phyloP scores from a whole-genome alignment of 2,797 vertebrate species.

The Helostoma temminkii region DNA sequence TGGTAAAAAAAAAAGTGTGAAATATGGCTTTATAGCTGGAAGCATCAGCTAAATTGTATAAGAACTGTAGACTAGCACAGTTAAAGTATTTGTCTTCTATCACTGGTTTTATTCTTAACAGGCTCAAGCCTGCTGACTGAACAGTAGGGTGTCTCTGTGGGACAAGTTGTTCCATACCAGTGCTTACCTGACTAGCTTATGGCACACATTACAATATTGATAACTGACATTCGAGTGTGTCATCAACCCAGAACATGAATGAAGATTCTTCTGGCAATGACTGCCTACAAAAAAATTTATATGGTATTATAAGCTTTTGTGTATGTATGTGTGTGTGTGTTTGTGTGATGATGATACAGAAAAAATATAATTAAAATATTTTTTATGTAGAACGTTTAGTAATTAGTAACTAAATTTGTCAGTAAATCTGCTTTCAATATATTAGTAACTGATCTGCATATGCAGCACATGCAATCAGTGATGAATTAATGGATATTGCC shows the following conservation, averaged over 20 bases:
- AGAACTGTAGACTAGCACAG: conserved; percentile 38
- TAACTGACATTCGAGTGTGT: conserved; percentile 67
- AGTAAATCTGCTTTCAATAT: too few species aligned
- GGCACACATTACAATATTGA: conserved; percentile 59
- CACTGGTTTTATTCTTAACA: conserved; percentile 22
- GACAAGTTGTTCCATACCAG: conserved; percentile 58
- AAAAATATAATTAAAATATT: too few species aligned
- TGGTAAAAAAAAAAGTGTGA: conserved; percentile 6
- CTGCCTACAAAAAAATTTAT: conserved; percentile 21
- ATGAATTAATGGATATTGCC: too few species aligned
- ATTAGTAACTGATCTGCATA: too few species aligned
- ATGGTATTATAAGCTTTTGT: conserved; percentile 12
- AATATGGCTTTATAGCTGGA: conserved; percentile 40
- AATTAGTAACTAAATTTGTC: too few species aligned
- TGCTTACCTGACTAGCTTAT: conserved; percentile 54
- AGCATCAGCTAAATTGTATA: conserved; percentile 51
- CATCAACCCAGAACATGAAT: conserved; percentile 55
- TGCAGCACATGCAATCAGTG: too few species aligned
- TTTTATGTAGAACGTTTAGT: too few species aligned
- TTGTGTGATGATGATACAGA: too few species aligned
- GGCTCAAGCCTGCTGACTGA: conserved; percentile 37
- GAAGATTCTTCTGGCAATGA: conserved; percentile 36
- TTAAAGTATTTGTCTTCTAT: conserved; percentile 20
- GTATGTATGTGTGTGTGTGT: conserved; percentile 23
- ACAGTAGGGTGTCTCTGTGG: conserved; percentile 31